Evolutionary conservation across 2,888 invertebrate species (phyloP), one percentile per base, ranked within the genome.

Genomic region (Leptinotarsa peninsularis): DNA sequence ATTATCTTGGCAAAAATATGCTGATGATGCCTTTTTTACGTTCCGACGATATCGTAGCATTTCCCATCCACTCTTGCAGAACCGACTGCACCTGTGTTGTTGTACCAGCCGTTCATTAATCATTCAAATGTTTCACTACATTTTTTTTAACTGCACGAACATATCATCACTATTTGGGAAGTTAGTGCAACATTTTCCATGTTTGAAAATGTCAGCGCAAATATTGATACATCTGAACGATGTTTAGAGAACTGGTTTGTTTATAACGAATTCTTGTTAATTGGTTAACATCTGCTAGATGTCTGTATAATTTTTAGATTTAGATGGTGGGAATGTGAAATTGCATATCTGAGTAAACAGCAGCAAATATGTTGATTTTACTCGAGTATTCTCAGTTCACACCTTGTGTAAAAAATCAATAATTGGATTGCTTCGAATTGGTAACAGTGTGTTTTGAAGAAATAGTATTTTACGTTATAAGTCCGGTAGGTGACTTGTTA

Each of bases 61-160:
- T 79, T 79, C 79, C 74, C 79, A 79, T 77, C 77, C 79, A 79
- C 67, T 77, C 69, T 76, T 74, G 77, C 77, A 74, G 72, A 79
- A 79, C 79, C n/a, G 70, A 71, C 76, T 77, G 76, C 79, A 79
- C 79, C 79, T 79, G 79, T 74, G 74, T 71, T 52, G 5, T 5
- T 27, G 33, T 33, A 7, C 56, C 50, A 52, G n/a, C 54, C 23
- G 67, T 63, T 33, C 33, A 33, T 33, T 58, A 73, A 76, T 60
- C 67, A 74, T 56, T 68, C 63, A 58, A 54, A 52, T 66, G 68
- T 54, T 69, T 67, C 68, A 15, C 17, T 69, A 54, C 67, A 68
- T n/a, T 68, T 73, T 66, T 69, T 73, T 49, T 52, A 63, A 49
- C 50, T 21, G 27, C 33, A 60, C 27, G 60, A 23, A 27, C 27